Conservation (phyloP, 2,888 invertebrate species). For the Cantharis rustica region DNA sequence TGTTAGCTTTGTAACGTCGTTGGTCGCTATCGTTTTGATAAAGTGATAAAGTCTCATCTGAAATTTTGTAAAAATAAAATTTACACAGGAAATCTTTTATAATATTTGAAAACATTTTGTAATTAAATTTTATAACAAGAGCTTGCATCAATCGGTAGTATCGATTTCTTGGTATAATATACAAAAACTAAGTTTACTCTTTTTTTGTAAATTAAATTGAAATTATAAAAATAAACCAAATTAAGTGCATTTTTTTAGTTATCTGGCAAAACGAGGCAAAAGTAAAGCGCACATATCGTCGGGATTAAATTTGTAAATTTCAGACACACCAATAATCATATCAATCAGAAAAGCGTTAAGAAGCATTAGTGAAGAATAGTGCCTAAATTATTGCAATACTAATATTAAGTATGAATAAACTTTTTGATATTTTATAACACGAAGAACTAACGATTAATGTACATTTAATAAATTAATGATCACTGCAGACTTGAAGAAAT, state of each 20-base stretch:
- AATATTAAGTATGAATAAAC: conserved; percentile 5
- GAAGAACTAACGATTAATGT: not conserved
- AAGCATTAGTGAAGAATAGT: conserved; percentile 35
- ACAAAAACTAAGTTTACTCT: not conserved
- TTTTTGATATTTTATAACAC: not conserved
- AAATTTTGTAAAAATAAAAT: not conserved
- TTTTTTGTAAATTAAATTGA: not conserved
- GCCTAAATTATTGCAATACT: conserved; percentile 31
- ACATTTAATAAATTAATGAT: not conserved
- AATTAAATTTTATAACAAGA: not conserved
- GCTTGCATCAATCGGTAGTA: not conserved
- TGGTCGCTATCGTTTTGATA: not conserved
- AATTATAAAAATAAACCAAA: not conserved
- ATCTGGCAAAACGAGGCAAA: not conserved
- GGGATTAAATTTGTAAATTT: not conserved
- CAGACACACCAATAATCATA: conserved; percentile 24
- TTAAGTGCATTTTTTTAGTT: not conserved
- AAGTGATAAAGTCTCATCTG: not conserved
- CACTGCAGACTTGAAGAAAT: not conserved
- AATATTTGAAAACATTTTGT: not conserved
- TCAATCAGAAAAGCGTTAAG: conserved; percentile 21
- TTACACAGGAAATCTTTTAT: not conserved
- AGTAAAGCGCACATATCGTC: conserved; percentile 27
- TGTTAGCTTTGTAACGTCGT: conserved; percentile 9
- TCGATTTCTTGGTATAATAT: not conserved